Base-by-base conservation (phyloP, 2,888 invertebrate genomes). In the Muscina levida region DNA sequence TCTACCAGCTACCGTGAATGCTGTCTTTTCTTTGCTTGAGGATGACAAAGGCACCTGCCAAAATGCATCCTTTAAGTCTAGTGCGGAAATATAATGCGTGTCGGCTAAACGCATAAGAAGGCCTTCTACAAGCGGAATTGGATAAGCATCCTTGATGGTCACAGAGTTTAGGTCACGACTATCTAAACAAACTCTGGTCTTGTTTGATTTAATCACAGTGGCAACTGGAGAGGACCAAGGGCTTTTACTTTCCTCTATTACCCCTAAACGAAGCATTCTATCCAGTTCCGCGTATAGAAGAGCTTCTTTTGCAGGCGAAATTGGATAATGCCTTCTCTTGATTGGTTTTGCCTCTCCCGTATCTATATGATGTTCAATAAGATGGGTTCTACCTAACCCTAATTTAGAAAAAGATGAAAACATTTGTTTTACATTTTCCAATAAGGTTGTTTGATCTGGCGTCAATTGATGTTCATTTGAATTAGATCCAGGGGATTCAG, bases 171-270 rank as follows among this genome's bases (percentile, higher is more conserved):
- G 22, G 2, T 42, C 22, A 11, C 62, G 17, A 19, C 83, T 85
- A 46, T 62, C 62, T 4, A 62, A 19, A 39, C 62, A 62, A 2
- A 62, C 13, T 19, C 62, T 15, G 13, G 39, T 13, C 42, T 22
- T 39, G 11, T 42, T 42, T 3, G 81, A 72, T 65, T 87, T 87
- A 0, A 73, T 65, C 0, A 86, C 85, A 56, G 87, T 79, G 0
- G 86, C 84, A 0, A 87, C 31, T 8, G 31, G 31, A 31, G 4
- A 5, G 8, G 4, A 5, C 31, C 31, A 31, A 31, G 31, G 8
- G 8, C 31, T 87, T 2, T 81, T 74, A 0, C 85, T 85, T 10
- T 83, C 84, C 15, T 57, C 57, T n/a, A 57, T 57, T 5, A 57
- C 37, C 15, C n/a, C 57, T 22, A 65, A 22, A 1, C 42, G 24